Evolutionary conservation across 2,797 vertebrate species (phyloP), one percentile per base, ranked within the genome.

Genomic region (Rhodeus uyekii): DNA sequence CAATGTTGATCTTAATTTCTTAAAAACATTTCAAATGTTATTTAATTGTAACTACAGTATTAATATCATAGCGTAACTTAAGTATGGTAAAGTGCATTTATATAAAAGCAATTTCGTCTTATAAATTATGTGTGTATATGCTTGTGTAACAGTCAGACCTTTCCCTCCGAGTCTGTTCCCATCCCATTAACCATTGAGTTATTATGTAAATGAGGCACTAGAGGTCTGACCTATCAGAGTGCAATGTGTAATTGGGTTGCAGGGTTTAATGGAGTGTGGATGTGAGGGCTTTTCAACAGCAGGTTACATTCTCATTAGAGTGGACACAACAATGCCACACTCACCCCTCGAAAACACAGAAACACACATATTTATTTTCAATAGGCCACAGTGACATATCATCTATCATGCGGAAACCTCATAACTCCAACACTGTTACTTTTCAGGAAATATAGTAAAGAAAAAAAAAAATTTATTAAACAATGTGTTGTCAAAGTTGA

Each of bases 231-330:
- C 91, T 92, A 88, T 91, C 89, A 89, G 87, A 88, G 88, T 85
- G 78, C 81, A 76, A 86, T 81, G 83, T 92, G 92, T 93, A 92
- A 93, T 93, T 92, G 93, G 92, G 91, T 92, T 90, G 90, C 90
- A 91, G 86, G 86, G 90, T 90, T n/a, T 92, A 93, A 93, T 92
- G 91, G 89, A 92, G 87, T 90, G 88, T 86, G 87, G 91, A 89
- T 87, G 71, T 72, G 75, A 86, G 77, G 78, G 74, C 32, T 82
- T 83, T 84, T 85, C 68, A 82, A 83, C 76, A 82, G 78, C 82
- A 86, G 84, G 86, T 85, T 87, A 80, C 72, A 50, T 85, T 87
- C 81, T 85, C 85, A 88, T 87, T 88, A 88, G 81, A 88, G 44
- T 80, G 53, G 78, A 85, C 85, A 80, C 76, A 38, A 39, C 74